These are phyloP conservation scores for Acipenser oxyrinchus DNA, from an alignment of 2,797 vertebrate genomes.

Conservation along the genomic window DNA sequence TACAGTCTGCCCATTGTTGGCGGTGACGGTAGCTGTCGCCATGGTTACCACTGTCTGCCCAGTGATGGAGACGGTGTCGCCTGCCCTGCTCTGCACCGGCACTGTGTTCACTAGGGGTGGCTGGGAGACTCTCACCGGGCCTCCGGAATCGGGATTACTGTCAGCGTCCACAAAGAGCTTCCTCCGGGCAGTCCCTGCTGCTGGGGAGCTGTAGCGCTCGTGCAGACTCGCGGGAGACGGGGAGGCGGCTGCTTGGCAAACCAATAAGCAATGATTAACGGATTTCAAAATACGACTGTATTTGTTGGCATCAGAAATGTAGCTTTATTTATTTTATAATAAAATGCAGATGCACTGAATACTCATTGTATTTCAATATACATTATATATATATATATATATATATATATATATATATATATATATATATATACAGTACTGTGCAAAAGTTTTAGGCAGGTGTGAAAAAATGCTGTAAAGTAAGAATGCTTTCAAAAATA, in stretches of 20 bases:
- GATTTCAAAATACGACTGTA: too few species aligned
- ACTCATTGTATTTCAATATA: too few species aligned
- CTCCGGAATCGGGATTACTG: slow-evolving; percentile 26
- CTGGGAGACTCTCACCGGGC: slow-evolving; percentile 28
- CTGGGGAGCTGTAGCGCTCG: slow-evolving; percentile 75
- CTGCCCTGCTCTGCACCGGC: slow-evolving; percentile 47
- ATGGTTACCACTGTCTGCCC: slow-evolving; percentile 85
- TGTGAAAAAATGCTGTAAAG: too few species aligned
- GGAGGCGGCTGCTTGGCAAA: slow-evolving; percentile 44
- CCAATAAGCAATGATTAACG: background rate
- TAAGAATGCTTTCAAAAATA: too few species aligned
- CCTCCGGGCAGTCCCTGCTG: slow-evolving; percentile 56
- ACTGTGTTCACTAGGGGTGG: slow-evolving; percentile 57
- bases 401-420: too few species aligned
- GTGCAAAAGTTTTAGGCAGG: too few species aligned
- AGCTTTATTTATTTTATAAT: background rate
- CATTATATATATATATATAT: too few species aligned
- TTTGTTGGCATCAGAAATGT: background rate
- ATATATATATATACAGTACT: too few species aligned
- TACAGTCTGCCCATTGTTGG: slow-evolving; percentile 82
- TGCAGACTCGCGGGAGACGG: slow-evolving; percentile 66
- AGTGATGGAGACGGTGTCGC: slow-evolving; percentile 48
- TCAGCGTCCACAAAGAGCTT: slow-evolving; percentile 64
- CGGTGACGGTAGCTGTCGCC: slow-evolving; percentile 78
- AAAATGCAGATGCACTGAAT: too few species aligned